These are phyloP conservation scores for Eupithecia dodoneata DNA, from an alignment of 2,888 invertebrate species.

Conservation along the genomic window DNA sequence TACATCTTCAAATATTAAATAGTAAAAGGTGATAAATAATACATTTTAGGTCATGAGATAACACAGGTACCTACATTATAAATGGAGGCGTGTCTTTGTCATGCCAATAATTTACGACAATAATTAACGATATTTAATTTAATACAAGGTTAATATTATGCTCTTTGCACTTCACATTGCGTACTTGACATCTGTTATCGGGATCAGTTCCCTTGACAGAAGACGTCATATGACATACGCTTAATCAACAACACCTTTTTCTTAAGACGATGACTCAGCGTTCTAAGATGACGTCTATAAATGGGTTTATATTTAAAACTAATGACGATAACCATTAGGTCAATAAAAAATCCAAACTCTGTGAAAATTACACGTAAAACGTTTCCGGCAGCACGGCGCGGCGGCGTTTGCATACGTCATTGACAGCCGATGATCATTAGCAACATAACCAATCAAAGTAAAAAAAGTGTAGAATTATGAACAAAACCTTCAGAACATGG, in stretches of 20 bases:
- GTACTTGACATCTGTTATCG: conserved; percentile 23
- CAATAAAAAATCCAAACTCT: conserved; percentile 6
- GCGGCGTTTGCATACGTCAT: conserved; percentile 20
- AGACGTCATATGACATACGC: conserved; percentile 18
- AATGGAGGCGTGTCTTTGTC: not conserved
- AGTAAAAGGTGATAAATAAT: not conserved
- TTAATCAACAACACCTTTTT: conserved; percentile 6
- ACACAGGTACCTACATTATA: not conserved
- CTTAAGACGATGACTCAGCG: not conserved
- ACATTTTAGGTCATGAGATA: not conserved
- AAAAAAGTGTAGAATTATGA: conserved; percentile 20
- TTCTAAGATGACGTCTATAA: conserved; percentile 1
- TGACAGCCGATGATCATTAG: conserved; percentile 18
- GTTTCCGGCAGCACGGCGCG: conserved; percentile 22
- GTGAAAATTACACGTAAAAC: conserved; percentile 22
- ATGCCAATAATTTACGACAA: not conserved
- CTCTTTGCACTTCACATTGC: conserved; percentile 29
- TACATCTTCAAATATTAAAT: not conserved
- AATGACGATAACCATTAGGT: conserved; percentile 18
- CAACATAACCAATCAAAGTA: conserved; percentile 8
- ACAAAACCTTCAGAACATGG: conserved; percentile 21
- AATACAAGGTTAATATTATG: conserved; percentile 18
- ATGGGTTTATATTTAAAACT: conserved; percentile 10
- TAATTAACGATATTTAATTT: not conserved
- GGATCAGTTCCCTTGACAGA: conserved; percentile 9